Base-by-base conservation (phyloP, 2,797 vertebrate species). In the Cossypha caffra region DNA sequence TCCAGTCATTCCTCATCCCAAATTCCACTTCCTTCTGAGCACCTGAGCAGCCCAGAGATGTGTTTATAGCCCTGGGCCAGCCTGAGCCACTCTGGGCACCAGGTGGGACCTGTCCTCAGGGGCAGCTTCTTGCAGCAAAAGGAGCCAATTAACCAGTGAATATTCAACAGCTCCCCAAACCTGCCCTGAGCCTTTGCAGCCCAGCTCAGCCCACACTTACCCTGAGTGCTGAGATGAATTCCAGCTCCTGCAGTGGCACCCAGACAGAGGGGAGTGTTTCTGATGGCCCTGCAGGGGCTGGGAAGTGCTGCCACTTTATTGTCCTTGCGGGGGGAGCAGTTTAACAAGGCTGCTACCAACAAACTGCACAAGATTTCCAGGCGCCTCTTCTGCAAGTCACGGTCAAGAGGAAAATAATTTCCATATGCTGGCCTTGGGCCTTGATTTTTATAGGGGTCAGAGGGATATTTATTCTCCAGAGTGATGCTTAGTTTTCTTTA, bases 381-480 rank as follows among this genome's bases (percentile, higher is more conserved):
- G 83, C 23, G 0, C 89, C 91, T 94, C 90, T 92, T 95, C 88
- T 82, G 94, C 83, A 88, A 96, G 96, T 94, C 94, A 91, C 16
- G 62, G 93, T 97, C 87, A 95, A 93, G 92, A 91, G 54, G 86
- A 96, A 96, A 97, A 96, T 91, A 96, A 96, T 97, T 97, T 95
- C 97, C 96, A 96, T 96, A 90, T 96, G 95, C 90, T 92, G 92
- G 81, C 86, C 93, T 77, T 67, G 78, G 85, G 90, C 84, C 89
- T 94, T 92, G 76, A 84, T 88, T 96, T 97, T 96, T 96, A 97
- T 90, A 92, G 87, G 61, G 96, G 92, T 95, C 95, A 94, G 69
- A 86, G 69, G 48, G 95, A 86, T 90, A 80, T 91, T 94, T 93
- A 73, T 88, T 90, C 92, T 94, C 86, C 45, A 67, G 87, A 86